These are phyloP conservation scores for Pyrochroa serraticornis DNA, from an alignment of 2,888 invertebrate genomes.

Conservation along the genomic window DNA sequence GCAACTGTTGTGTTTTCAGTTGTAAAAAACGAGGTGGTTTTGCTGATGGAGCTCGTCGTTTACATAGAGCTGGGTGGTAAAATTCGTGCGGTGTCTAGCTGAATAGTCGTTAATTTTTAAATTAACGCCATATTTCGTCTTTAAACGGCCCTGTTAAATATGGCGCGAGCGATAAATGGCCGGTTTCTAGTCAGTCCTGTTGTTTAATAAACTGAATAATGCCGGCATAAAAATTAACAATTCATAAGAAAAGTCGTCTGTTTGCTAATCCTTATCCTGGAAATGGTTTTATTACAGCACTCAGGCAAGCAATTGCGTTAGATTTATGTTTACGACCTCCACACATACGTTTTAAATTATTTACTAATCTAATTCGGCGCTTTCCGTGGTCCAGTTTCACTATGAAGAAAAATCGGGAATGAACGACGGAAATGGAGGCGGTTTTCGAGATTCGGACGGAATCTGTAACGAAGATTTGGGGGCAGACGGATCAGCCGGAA, in stretches of 20 bases:
- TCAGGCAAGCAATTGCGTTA: conserved; percentile 18
- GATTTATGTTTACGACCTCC: conserved; percentile 25
- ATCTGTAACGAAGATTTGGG: conserved; percentile 32
- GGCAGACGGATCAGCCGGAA: conserved; percentile 13
- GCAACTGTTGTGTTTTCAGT: too few species aligned
- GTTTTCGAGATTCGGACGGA: conserved; percentile 16
- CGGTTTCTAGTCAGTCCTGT: conserved; percentile 35
- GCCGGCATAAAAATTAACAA: conserved; percentile 45
- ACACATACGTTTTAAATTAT: conserved; percentile 21
- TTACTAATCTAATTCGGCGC: neutral
- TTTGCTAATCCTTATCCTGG: conserved; percentile 21
- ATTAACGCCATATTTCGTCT: conserved; percentile 44
- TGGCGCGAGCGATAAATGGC: conserved; percentile 36
- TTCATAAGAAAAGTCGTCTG: conserved; percentile 42
- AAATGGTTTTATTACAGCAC: conserved; percentile 19
- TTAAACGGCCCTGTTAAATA: conserved; percentile 38
- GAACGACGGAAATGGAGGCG: too few species aligned
- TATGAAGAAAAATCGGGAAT: conserved; percentile 9
- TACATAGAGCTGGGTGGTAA: conserved; percentile 7
- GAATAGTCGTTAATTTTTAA: conserved; percentile 48
- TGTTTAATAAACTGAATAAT: conserved; percentile 43
- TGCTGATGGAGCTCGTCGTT: too few species aligned
- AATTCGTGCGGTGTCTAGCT: conserved; percentile 42
- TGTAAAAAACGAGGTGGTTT: too few species aligned
- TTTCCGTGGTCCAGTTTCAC: neutral